Evolutionary conservation across 1,140 invertebrate genomes (phyloP), one percentile per base, ranked within the genome.

Genomic region (Sinella curviseta): DNA sequence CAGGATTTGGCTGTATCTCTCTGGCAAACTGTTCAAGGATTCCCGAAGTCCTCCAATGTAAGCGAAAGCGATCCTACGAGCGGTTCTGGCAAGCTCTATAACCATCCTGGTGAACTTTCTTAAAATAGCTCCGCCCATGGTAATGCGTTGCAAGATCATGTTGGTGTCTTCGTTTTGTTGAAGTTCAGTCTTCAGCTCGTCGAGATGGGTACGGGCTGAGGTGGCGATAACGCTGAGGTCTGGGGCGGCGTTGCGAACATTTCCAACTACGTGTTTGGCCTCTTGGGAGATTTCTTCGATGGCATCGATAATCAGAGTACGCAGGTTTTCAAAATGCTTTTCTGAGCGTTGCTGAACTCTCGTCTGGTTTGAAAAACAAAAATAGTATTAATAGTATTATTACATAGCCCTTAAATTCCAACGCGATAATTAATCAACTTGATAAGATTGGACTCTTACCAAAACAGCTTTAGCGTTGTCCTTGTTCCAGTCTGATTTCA

Each of bases 401-500:
- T 70, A n/a, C n/a, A n/a, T n/a, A n/a, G n/a, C n/a, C n/a, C n/a
- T n/a, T n/a, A n/a, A n/a, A n/a, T n/a, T n/a, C n/a, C n/a, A n/a
- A n/a, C n/a, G n/a, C n/a, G n/a, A n/a, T n/a, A n/a, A n/a, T n/a
- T 3, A 74, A 20, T 74, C 4, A 36, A 20, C 2, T 74, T 36
- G n/a, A n/a, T 36, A 33, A 34, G 12, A 31, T 16, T 74, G 30
- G 3, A 31, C 2, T 60, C 76, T 83, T 81, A 82, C 82, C 80
- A 82, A 70, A 54, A 75, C 57, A 8, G 31, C 55, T 16, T 77
- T 39, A 30, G 81, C 57, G 26, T 82, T 79, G 26, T 77, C 17
- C 28, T 33, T 55, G 30, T 82, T 74, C 82, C 82, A 83, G 39
- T 80, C 70, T 14, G 70, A 57, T 35, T 81, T 82, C n/a, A 83